Conservation (phyloP, 2,797 vertebrate genomes). For the Micropoecilia bifurca region DNA sequence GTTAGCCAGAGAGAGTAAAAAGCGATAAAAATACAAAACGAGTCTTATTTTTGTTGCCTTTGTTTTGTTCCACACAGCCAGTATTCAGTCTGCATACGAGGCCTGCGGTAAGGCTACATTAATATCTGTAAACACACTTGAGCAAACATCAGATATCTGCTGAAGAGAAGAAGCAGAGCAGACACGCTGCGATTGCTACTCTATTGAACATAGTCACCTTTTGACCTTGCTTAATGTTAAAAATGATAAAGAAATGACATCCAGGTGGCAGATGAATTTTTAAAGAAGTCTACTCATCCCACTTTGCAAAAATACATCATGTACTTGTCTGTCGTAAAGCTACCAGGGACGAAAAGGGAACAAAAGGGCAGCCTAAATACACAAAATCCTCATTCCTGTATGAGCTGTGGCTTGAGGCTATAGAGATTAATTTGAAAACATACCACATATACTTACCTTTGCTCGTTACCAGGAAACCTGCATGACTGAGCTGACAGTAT, state of each 20-base stretch:
- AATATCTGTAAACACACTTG: slow-evolving; percentile 48
- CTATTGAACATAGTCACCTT: slow-evolving; percentile 34
- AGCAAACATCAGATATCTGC: slow-evolving; percentile 41
- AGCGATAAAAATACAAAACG: slow-evolving; percentile 43
- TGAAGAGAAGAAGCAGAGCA: slow-evolving; percentile 52
- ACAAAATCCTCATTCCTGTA: slow-evolving; percentile 4
- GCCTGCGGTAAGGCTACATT: slow-evolving; percentile 33
- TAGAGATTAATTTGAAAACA: slow-evolving; percentile 20
- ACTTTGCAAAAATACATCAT: neutral
- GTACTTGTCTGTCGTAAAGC: neutral
- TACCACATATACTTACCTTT: slow-evolving; percentile 25
- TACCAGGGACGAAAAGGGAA: neutral
- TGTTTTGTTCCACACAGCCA: neutral
- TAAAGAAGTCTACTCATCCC: neutral
- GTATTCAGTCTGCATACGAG: slow-evolving; percentile 25
- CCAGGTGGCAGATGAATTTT: slow-evolving; percentile 23
- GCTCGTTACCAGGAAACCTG: slow-evolving; percentile 75
- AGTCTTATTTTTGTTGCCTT: neutral
- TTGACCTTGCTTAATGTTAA: slow-evolving; percentile 60
- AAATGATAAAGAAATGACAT: slow-evolving; percentile 76
- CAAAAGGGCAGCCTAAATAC: neutral
- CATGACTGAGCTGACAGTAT: slow-evolving; percentile 76
- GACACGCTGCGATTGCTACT: slow-evolving; percentile 66
- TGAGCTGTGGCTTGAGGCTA: slow-evolving; percentile 15
- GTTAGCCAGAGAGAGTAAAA: slow-evolving; percentile 68